These are phyloP conservation scores for western clawed frog (Xenopus tropicalis) DNA, from an alignment of 2,113 vertebrate genomes.

Conservation along the genomic window DNA sequence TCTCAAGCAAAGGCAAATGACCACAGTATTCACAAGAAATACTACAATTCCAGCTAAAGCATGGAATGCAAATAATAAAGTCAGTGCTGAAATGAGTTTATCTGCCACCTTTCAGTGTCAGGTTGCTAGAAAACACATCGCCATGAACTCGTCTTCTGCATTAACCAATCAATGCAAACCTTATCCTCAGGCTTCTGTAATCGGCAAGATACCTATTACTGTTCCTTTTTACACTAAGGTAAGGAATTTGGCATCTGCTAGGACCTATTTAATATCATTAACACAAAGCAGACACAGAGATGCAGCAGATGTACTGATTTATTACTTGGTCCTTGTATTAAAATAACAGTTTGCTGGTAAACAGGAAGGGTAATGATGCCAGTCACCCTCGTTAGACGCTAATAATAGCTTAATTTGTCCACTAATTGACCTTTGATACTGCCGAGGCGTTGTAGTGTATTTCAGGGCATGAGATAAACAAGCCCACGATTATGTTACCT, in stretches of 20 bases:
- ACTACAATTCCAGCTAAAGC: no score
- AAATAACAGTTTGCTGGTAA: slow-evolving; percentile 76
- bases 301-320: slow-evolving; percentile 74
- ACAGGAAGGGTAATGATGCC: slow-evolving; percentile 79
- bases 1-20: no score
- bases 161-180: slow-evolving; percentile 58
- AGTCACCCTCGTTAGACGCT: slow-evolving; percentile 78
- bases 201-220: slow-evolving; percentile 56
- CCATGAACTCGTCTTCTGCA: slow-evolving; percentile 36
- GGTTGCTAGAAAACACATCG: slow-evolving; percentile 30
- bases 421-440: slow-evolving; percentile 79
- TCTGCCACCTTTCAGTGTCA: neutral
- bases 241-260: slow-evolving; percentile 58
- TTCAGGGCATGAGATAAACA: slow-evolving; percentile 64
- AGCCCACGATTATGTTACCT: slow-evolving; percentile 64
- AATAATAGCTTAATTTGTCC: slow-evolving; percentile 86
- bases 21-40: no score
- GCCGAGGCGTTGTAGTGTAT: slow-evolving; percentile 62
- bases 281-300: slow-evolving; percentile 54
- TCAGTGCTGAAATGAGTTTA: neutral
- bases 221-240: slow-evolving; percentile 56
- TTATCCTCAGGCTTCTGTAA: slow-evolving; percentile 59
- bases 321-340: slow-evolving; percentile 73
- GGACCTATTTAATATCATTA: slow-evolving; percentile 67
- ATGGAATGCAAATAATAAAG: neutral